Base-by-base conservation (phyloP, 92 coral and sea anemone genomes). In the Umimayanthus kanabou region DNA sequence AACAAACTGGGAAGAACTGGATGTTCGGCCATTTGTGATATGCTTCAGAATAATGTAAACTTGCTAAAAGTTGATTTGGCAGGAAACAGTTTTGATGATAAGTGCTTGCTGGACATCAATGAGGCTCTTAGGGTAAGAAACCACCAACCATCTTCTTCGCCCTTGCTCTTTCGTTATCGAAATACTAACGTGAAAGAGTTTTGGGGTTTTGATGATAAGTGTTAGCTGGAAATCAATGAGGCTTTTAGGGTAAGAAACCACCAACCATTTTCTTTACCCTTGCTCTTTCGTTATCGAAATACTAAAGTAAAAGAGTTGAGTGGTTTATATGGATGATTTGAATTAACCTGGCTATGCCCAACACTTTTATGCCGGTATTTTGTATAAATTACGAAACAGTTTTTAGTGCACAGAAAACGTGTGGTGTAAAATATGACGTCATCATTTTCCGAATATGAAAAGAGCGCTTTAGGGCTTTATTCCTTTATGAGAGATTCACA, bases 21-120 rank as follows among this genome's bases (percentile, higher is more conserved):
- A 18, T 96, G 99, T 70, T 77, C 66, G 9, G 94, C 95, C 40
- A 88, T 96, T 39, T 95, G 95, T 82, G 99, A 96, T 58, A 95
- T 94, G 96, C 93, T 96, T 37, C 95, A 95, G 49, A 87, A 91
- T 84, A 96, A 94, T 87, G 91, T 89, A 43, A 90, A 82, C 72
- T 77, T 96, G 66, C 77, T 92, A 8, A 93, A 93, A 80, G 79
- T 96, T 20, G 89, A 96, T 53, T 53, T 95, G 22, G 87, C 98
- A 1, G 84, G 92, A 76, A 96, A 96, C 73, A 83, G 88, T 25
- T 90, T 96, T 40, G 85, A 86, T 37, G 99, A 96, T 73, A 96
- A 91, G 85, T 98, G 96, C 50, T 93, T 96, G 22, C 73, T 40
- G 20, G 55, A 23, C 80, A 73, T 96, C 11, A 92, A 92, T 2